These are phyloP conservation scores for Ellobium chinense DNA, from an alignment of 2,888 invertebrate genomes.

Conservation along the genomic window DNA sequence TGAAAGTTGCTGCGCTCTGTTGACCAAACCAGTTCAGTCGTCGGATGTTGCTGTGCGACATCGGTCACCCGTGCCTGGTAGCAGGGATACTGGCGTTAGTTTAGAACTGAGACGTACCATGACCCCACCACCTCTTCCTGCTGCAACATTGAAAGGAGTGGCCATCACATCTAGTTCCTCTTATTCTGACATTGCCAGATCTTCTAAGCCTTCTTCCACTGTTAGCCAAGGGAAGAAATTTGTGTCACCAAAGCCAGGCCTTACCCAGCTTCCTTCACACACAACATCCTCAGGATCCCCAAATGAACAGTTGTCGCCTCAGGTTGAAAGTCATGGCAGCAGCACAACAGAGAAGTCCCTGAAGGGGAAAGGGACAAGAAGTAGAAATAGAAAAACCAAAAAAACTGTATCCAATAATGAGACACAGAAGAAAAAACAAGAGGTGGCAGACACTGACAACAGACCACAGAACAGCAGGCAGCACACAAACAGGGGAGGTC, in stretches of 20 bases:
- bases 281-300: background rate
- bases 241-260: background rate
- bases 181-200: slow-evolving; percentile 9
- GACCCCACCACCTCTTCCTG: no score
- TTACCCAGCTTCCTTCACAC: background rate
- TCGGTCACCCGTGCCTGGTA: no score
- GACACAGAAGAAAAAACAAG: background rate
- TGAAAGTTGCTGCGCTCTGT: no score
- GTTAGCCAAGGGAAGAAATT: background rate
- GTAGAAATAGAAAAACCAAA: slow-evolving; percentile 9
- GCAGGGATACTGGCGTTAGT: no score
- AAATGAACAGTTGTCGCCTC: background rate
- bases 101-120: no score
- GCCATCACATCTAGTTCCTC: background rate
- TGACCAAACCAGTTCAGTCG: no score
- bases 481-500: background rate
- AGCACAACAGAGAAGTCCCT: background rate
- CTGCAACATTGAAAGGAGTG: no score
- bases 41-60: no score
- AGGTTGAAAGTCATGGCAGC: no score
- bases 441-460: background rate
- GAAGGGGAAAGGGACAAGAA: background rate
- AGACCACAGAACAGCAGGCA: background rate
- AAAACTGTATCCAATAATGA: background rate
- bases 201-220: no score